Evolutionary conservation across 2,797 vertebrate genomes (phyloP).

Genomic region (Pelochelys cantorii): DNA sequence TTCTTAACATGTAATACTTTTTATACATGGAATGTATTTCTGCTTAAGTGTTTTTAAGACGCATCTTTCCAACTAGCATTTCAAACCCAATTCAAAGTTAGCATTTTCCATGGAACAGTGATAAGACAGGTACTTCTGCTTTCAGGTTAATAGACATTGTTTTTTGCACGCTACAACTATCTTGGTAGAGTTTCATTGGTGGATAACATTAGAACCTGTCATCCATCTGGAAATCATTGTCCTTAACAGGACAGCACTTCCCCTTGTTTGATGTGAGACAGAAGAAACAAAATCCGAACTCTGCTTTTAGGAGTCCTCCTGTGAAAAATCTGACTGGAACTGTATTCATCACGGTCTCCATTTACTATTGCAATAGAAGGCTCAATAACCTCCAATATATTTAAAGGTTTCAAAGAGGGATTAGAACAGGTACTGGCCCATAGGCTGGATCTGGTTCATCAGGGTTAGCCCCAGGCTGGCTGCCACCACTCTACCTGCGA

Average conservation of each 20-base stretch:
- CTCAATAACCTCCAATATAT: neutral
- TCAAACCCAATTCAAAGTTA: constrained; percentile 44
- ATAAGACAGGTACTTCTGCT: constrained; percentile 54
- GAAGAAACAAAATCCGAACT: neutral
- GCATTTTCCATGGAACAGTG: constrained; percentile 57
- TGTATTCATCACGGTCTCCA: neutral
- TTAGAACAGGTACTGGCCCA: too few relatives aligned
- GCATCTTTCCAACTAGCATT: constrained; percentile 42
- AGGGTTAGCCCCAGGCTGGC: too few relatives aligned
- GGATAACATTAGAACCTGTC: neutral
- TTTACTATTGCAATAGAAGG: neutral
- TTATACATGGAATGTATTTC: constrained; percentile 38
- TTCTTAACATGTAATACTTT: constrained; percentile 1
- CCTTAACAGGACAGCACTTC: neutral
- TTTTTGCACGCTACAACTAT: neutral
- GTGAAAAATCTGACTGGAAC: neutral
- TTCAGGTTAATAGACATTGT: neutral
- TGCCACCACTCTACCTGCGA: too few relatives aligned
- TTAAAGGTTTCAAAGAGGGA: neutral
- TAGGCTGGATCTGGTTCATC: too few relatives aligned
- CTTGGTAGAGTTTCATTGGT: neutral
- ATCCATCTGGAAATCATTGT: neutral
- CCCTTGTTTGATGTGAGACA: neutral
- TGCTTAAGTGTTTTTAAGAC: constrained; percentile 17
- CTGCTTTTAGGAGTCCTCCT: neutral